Conservation (phyloP, 2,888 invertebrate species). For the Hydropsyche betteni region DNA sequence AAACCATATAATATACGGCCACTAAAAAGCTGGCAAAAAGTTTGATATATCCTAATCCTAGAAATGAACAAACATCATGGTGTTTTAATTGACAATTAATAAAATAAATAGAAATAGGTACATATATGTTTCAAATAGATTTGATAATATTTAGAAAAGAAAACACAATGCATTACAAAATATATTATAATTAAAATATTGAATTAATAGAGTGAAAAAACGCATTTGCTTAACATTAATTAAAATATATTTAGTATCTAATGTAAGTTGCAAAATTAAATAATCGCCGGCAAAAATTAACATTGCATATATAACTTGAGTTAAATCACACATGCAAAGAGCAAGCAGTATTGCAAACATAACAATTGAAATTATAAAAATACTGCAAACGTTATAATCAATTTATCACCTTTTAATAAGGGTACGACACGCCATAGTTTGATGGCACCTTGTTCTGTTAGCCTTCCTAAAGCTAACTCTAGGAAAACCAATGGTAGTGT, state of each 20-base stretch:
- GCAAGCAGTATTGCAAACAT: no score
- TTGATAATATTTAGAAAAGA: no score
- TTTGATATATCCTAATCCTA: constrained; percentile 72
- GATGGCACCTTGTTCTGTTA: constrained; percentile 72
- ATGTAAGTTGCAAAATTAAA: not conserved
- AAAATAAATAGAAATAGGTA: not conserved
- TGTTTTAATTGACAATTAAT: no score
- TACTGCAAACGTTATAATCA: not conserved
- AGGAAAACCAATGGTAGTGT: constrained; percentile 69
- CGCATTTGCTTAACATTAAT: no score
- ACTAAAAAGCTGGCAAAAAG: constrained; percentile 66
- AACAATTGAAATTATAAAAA: not conserved
- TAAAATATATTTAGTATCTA: no score
- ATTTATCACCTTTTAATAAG: constrained; percentile 68
- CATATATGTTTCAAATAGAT: not conserved
- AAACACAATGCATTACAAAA: no score
- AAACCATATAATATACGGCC: constrained; percentile 68
- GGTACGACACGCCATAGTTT: constrained; percentile 74
- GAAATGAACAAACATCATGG: not conserved
- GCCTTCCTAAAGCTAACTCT: constrained; percentile 71
- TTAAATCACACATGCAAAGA: no score
- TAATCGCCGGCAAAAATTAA: not conserved
- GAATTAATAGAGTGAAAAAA: no score
- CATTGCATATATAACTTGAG: no score
- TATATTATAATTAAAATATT: no score